Conservation (phyloP, 2,888 invertebrate species). For the Tillus elongatus region DNA sequence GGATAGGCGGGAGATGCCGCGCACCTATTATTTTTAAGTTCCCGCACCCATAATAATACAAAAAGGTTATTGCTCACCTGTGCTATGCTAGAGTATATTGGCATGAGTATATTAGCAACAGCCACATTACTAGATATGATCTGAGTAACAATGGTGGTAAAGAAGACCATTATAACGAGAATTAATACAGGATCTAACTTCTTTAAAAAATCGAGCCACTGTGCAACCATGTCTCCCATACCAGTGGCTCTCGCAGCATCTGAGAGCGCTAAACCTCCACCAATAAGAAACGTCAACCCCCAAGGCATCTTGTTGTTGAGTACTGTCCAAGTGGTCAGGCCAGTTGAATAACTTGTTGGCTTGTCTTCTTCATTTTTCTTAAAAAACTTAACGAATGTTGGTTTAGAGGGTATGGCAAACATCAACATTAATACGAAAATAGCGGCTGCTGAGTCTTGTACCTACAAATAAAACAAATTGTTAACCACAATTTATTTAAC, state of each 20-base stretch:
- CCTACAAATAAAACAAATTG: constrained; percentile 11
- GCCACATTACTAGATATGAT: constrained; percentile 12
- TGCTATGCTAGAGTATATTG: constrained; percentile 7
- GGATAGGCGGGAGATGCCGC: too few relatives aligned
- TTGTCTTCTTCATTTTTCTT: constrained; percentile 20
- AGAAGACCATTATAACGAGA: constrained; percentile 4
- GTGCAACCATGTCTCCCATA: constrained; percentile 42
- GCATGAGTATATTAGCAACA: constrained; percentile 10
- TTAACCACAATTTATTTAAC: too few relatives aligned
- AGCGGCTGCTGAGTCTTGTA: constrained; percentile 38
- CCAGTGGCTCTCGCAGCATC: constrained; percentile 46
- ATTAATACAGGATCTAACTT: constrained; percentile 1
- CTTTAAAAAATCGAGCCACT: constrained; percentile 33
- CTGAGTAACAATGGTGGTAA: constrained; percentile 10
- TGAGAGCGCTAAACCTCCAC: constrained; percentile 54
- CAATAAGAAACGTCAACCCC: constrained; percentile 49
- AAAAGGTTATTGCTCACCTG: too few relatives aligned
- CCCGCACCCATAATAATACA: too few relatives aligned
- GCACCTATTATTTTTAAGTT: too few relatives aligned
- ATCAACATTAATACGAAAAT: constrained; percentile 46
- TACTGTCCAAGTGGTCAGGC: constrained; percentile 45
- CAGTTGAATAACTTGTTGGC: constrained; percentile 22
- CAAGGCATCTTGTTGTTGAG: constrained; percentile 46
- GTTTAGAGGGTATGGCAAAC: constrained; percentile 47
- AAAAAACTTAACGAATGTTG: constrained; percentile 31